Evolutionary conservation across 1,140 invertebrate genomes (phyloP).

Genomic region (Cydia amplana): DNA sequence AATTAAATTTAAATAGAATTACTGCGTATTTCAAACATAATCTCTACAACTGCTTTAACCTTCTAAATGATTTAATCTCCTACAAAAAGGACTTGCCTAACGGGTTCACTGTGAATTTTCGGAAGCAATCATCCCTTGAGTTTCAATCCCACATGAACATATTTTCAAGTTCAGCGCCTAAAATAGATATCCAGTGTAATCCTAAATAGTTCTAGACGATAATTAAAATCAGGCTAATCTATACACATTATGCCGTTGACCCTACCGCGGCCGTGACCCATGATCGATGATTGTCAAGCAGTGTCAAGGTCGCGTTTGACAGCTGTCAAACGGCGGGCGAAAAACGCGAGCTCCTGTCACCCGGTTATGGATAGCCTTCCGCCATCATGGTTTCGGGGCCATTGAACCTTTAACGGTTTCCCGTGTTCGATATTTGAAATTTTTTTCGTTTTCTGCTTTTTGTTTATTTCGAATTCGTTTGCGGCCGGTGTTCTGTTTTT

Average conservation of each 20-base stretch:
- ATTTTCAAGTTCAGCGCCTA: neutral
- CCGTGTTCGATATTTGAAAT: slow-evolving; percentile 26
- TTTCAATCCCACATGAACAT: neutral
- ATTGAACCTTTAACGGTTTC: slow-evolving; percentile 47
- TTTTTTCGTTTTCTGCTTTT: slow-evolving; percentile 27
- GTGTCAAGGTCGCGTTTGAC: slow-evolving; percentile 73
- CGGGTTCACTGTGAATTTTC: too few relatives aligned
- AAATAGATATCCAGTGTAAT: neutral
- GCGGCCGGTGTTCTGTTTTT: slow-evolving; percentile 28
- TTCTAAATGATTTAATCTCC: too few relatives aligned
- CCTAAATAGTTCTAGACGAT: neutral
- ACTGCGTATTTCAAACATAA: too few relatives aligned
- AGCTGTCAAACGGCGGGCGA: slow-evolving; percentile 65
- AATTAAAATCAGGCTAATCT: slow-evolving; percentile 28
- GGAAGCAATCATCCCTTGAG: too few relatives aligned
- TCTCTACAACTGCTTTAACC: too few relatives aligned
- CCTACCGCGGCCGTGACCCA: slow-evolving; percentile 35
- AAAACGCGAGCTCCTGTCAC: slow-evolving; percentile 66
- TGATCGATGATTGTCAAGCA: slow-evolving; percentile 68
- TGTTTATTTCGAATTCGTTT: slow-evolving; percentile 26
- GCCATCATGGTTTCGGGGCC: slow-evolving; percentile 59
- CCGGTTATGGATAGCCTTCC: slow-evolving; percentile 70
- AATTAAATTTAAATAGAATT: too few relatives aligned
- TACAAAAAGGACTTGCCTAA: too few relatives aligned
- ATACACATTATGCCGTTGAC: slow-evolving; percentile 16